Evolutionary conservation across 1,140 invertebrate genomes (phyloP), one percentile per base, ranked within the genome.

Genomic region (Heliconius eleuchia): DNA sequence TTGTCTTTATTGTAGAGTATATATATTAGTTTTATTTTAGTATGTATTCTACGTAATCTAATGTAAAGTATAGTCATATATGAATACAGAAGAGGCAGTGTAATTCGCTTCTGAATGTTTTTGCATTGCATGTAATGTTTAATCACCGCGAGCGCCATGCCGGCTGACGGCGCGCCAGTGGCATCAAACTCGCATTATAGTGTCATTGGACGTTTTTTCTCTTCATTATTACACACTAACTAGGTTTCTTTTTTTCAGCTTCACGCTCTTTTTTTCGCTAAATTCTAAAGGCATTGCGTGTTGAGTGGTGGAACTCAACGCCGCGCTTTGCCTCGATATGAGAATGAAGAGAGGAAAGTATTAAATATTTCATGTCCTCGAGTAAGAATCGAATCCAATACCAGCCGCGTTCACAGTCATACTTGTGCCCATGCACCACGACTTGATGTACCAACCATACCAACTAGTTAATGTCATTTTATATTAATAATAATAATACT

Each of bases 61-160:
- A 66, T 27, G 60, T 30, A 66, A 66, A 66, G 23, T 66, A 66
- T 27, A 27, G 11, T 66, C 34, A 72, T 77, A 77, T 52, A 18
- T 50, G 76, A 77, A 77, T 77, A 77, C 13, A 72, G 7, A 39
- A 77, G 70, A 71, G 30, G 30, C 50, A 52, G 27, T 57, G 77
- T 66, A 73, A 74, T 73, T 76, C 70, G 11, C 71, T 23, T 66
- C 34, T 72, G 73, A 76, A 76, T 80, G 52, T 79, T 80, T 80
- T 76, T 76, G 71, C 73, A 76, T 80, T 66, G 73, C 71, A 73
- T 73, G 60, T 80, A 71, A 76, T 76, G 60, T 76, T 80, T 74
- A 80, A 80, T 80, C 73, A 80, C 55, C 23, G 76, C 76, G 52
- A 80, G 78, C 79, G 79, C 74, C 79, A 76, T 23, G 74, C 79